These are phyloP conservation scores for Tinea pellionella DNA, from an alignment of 2,888 invertebrate genomes.

Conservation along the genomic window DNA sequence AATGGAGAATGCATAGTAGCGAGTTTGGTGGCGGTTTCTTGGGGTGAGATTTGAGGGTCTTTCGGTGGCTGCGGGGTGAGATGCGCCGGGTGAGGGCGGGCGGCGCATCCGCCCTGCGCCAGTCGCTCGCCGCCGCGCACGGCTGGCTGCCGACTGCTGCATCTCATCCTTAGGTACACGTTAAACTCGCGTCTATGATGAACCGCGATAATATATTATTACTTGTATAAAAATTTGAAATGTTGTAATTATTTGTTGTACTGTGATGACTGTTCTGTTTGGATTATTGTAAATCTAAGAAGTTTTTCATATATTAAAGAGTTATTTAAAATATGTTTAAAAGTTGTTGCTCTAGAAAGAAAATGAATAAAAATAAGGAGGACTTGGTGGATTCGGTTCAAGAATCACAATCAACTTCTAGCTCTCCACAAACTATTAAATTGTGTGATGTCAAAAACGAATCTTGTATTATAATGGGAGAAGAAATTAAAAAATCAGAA, in stretches of 20 bases:
- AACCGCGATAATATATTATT: background rate
- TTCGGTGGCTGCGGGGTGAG: conserved; percentile 6
- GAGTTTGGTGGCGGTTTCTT: background rate
- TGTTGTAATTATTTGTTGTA: background rate
- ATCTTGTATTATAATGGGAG: background rate
- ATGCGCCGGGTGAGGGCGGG: conserved; percentile 18
- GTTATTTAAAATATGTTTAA: conserved; percentile 64
- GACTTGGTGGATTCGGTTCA: conserved; percentile 41
- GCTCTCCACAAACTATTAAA: background rate
- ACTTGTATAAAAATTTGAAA: conserved; percentile 12
- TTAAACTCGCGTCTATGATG: background rate
- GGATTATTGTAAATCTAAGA: conserved; percentile 22
- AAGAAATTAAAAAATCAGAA: background rate
- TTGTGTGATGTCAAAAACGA: background rate
- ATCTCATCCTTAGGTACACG: background rate
- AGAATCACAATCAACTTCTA: background rate
- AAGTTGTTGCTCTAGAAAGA: conserved; percentile 73
- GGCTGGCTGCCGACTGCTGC: conserved; percentile 29
- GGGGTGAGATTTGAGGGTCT: background rate
- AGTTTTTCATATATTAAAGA: conserved; percentile 24
- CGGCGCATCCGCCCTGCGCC: conserved; percentile 59
- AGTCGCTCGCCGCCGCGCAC: conserved; percentile 61
- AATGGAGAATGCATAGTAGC: background rate
- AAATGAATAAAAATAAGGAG: conserved; percentile 52
- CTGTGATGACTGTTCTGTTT: background rate